Conservation (phyloP, 2,113 vertebrate species). For the Chloroceryle aenea region DNA sequence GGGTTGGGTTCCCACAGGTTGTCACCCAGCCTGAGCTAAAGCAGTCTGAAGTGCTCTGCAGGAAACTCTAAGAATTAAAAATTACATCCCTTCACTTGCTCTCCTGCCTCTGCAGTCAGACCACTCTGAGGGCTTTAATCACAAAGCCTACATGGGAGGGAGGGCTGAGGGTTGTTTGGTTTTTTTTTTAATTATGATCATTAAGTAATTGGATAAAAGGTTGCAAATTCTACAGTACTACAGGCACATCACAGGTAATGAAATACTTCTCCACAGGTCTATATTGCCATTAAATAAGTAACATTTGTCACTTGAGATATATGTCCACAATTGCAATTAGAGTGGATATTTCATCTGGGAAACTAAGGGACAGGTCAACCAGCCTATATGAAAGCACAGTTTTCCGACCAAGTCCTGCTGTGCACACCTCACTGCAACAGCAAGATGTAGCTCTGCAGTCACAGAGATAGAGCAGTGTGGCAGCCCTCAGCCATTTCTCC, state of each 20-base stretch:
- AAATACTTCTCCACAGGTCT: background rate
- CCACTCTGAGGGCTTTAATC: background rate
- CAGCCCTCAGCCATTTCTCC: background rate
- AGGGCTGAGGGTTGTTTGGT: background rate
- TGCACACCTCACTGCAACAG: background rate
- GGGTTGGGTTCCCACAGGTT: background rate
- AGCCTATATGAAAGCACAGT: background rate
- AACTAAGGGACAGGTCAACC: background rate
- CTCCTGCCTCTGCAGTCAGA: background rate
- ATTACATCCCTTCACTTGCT: background rate
- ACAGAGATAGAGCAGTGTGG: background rate
- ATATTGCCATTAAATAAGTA: background rate
- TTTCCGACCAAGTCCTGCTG: rapidly evolving
- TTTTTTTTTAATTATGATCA: background rate
- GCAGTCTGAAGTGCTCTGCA: background rate
- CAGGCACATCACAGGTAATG: background rate
- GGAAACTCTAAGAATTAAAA: conserved; percentile 3
- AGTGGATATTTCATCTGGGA: background rate
- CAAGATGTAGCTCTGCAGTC: background rate
- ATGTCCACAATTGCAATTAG: background rate
- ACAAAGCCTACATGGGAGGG: background rate
- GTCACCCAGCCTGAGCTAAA: conserved; percentile 15
- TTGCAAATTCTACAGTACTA: background rate
- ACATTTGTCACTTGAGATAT: background rate
- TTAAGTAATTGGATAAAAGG: background rate